Percentiles rank a stretch among this genome's conserved stretches.
These are phyloP conservation scores for Phataginus tetradactyla DNA, from an alignment of 2,797 vertebrate genomes.

Conservation along the genomic window DNA sequence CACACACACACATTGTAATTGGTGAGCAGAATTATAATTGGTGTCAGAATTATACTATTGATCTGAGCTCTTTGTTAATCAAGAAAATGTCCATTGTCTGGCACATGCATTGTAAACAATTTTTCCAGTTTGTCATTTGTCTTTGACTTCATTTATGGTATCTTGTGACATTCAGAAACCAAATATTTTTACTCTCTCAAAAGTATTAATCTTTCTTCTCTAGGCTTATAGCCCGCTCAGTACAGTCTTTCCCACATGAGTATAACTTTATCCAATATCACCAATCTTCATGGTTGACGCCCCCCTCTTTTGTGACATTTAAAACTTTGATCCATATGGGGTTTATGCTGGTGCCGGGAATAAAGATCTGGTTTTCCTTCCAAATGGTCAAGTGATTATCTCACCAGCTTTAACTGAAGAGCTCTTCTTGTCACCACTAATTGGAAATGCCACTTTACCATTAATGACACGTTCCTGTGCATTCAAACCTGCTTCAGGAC, in stretches of 20 bases:
- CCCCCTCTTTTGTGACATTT: background rate
- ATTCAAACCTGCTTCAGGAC: background rate
- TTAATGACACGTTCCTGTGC: background rate
- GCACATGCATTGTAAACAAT: background rate
- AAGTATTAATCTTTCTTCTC: background rate
- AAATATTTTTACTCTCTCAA: background rate
- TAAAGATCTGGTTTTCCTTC: background rate
- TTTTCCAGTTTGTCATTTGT: background rate
- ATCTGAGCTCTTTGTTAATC: background rate
- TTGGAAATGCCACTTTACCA: background rate
- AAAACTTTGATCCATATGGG: background rate
- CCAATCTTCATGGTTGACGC: background rate
- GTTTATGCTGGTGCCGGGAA: background rate
- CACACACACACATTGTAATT: too few species aligned
- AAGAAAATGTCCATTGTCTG: background rate
- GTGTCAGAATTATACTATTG: background rate
- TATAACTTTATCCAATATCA: background rate
- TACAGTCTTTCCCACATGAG: background rate
- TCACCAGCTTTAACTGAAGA: background rate
- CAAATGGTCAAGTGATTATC: background rate
- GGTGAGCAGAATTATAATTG: background rate
- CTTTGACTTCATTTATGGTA: background rate
- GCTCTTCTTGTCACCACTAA: too few species aligned
- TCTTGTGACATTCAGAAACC: background rate
- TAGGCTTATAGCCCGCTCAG: background rate